Percentiles rank a stretch among this genome's conserved stretches.
phyloP scores from a whole-genome alignment of 2,797 vertebrate genomes.

The Streptopelia turtur region DNA sequence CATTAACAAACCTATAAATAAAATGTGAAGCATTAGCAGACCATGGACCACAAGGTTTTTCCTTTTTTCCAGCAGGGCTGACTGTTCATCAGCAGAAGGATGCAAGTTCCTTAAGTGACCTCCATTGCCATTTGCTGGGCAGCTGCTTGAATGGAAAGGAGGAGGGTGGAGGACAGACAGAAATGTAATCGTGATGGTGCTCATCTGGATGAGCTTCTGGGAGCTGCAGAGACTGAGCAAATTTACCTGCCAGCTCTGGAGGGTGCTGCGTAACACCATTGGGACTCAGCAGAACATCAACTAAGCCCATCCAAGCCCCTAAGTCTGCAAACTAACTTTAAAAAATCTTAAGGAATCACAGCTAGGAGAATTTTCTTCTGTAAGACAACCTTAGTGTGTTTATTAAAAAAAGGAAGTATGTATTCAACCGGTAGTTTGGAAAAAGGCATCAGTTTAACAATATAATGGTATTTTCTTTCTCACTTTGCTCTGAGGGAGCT shows the following conservation, averaged over 20 bases:
- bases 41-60: background rate
- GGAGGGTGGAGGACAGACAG: background rate
- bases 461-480: background rate
- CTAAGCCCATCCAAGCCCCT: background rate
- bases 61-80: background rate
- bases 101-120: background rate
- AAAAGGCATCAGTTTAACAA: background rate
- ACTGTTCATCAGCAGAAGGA: background rate
- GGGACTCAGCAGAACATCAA: background rate
- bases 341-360: background rate
- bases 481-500: background rate
- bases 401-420: background rate
- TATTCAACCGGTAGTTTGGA: background rate
- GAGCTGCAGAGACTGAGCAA: background rate
- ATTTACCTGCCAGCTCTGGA: background rate
- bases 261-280: rapidly evolving
- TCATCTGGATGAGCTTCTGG: background rate
- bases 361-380: background rate
- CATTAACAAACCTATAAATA: background rate
- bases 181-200: background rate
- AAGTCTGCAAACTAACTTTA: background rate
- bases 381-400: background rate
- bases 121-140: background rate
- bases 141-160: background rate
- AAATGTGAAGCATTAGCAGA: background rate